Evolutionary conservation across 2,113 vertebrate species (phyloP).

Genomic region (Rhea americana): DNA sequence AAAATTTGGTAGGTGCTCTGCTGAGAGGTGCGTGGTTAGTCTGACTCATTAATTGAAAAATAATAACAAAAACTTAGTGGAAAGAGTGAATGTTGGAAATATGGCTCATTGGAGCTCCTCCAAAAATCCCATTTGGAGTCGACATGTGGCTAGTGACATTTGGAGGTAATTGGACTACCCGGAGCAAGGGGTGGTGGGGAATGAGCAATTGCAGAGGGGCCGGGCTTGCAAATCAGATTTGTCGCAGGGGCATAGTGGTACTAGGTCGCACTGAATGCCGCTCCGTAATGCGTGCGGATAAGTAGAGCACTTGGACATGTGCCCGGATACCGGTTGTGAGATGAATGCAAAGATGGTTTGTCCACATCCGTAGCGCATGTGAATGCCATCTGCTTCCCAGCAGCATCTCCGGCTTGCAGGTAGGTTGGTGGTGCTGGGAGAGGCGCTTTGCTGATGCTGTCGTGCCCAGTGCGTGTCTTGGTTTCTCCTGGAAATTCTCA

Average conservation of each 20-base stretch:
- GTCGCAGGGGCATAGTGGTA: rapidly evolving
- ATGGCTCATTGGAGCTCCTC: neutral
- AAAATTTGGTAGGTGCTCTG: neutral
- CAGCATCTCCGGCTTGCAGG: neutral
- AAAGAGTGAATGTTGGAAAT: neutral
- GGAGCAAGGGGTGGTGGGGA: neutral
- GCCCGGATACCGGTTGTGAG: neutral
- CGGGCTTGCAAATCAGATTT: neutral
- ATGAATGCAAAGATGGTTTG: rapidly evolving
- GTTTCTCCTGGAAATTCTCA: neutral
- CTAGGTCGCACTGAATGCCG: rapidly evolving
- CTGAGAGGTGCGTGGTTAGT: rapidly evolving
- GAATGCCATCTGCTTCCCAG: neutral
- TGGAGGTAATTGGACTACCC: neutral
- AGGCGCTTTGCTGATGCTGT: neutral
- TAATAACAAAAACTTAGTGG: neutral
- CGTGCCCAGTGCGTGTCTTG: neutral
- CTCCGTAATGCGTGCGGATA: rapidly evolving
- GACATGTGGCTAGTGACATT: neutral
- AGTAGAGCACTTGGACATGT: rapidly evolving
- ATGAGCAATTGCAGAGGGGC: neutral
- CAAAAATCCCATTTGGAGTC: neutral
- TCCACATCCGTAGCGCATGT: rapidly evolving
- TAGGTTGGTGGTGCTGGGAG: neutral
- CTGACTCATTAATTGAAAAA: rapidly evolving